phyloP scores from a whole-genome alignment of 2,797 vertebrate species.

The Poecilia velifera region DNA sequence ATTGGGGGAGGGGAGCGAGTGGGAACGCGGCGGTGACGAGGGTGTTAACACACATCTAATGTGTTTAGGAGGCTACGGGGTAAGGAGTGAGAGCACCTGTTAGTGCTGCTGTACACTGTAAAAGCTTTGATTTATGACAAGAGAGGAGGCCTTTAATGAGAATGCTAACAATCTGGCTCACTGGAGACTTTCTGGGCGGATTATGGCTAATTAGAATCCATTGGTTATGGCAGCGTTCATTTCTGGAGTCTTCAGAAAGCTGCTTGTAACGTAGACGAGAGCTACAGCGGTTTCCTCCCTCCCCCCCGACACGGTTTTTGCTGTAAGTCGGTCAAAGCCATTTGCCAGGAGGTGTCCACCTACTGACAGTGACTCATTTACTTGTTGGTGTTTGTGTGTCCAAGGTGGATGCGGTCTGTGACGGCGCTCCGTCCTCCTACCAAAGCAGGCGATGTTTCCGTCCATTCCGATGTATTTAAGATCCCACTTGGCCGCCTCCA shows the following conservation, averaged over 20 bases:
- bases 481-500: constrained; percentile 93
- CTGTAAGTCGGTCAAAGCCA: constrained; percentile 47
- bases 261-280: constrained; percentile 70
- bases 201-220: constrained; percentile 83
- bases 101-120: constrained; percentile 67
- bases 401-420: constrained; percentile 2
- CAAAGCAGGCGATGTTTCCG: constrained; percentile 99
- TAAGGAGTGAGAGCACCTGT: constrained; percentile 70
- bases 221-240: constrained; percentile 78
- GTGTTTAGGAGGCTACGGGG: constrained; percentile 72
- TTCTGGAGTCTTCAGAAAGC: constrained; percentile 73
- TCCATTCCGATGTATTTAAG: constrained; percentile 98
- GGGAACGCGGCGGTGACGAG: background rate
- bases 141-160: constrained; percentile 79
- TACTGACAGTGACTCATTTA: constrained; percentile 23
- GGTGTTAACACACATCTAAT: constrained; percentile 67
- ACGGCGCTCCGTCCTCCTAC: constrained; percentile 72
- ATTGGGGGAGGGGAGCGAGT: constrained; percentile 4
- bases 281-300: constrained; percentile 47
- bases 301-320: constrained; percentile 62
- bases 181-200: constrained; percentile 77
- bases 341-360: constrained; percentile 18
- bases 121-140: constrained; percentile 81
- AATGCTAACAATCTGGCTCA: constrained; percentile 80
- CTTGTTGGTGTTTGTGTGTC: constrained; percentile 11